These are phyloP conservation scores for Desmodus rotundus DNA, from an alignment of 2,113 vertebrate genomes.

Conservation along the genomic window DNA sequence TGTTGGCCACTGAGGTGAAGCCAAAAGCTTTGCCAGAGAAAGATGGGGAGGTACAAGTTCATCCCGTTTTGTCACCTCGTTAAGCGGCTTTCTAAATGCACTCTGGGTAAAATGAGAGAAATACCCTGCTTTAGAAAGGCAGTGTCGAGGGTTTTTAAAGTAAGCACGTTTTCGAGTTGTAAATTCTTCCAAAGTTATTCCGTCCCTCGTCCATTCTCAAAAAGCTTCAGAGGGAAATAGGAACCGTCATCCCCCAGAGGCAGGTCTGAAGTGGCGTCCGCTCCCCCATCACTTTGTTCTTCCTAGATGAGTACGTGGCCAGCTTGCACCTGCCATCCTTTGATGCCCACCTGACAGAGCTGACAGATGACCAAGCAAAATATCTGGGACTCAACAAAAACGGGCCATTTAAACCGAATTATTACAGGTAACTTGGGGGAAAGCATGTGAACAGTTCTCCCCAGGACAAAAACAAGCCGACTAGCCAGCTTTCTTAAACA, in stretches of 20 bases:
- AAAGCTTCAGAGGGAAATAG: neutral
- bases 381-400: slow-evolving; percentile 91
- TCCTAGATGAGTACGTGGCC: slow-evolving; percentile 88
- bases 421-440: slow-evolving; percentile 83
- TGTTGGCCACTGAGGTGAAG: neutral
- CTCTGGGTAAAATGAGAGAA: neutral
- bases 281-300: neutral
- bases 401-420: slow-evolving; percentile 90
- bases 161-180: neutral
- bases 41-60: neutral
- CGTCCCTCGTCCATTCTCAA: neutral
- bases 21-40: neutral
- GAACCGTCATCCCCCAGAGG: neutral
- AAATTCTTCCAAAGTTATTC: neutral
- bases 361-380: slow-evolving; percentile 89
- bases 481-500: neutral
- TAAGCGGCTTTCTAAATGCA: neutral
- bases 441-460: neutral
- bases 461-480: neutral
- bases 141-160: neutral
- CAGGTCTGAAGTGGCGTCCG: neutral
- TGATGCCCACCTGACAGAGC: slow-evolving; percentile 88
- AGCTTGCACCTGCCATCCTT: slow-evolving; percentile 89
- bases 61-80: neutral
- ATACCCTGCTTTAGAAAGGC: neutral